phyloP scores from a whole-genome alignment of 2,113 vertebrate species.

The Nesogale talazaci region DNA sequence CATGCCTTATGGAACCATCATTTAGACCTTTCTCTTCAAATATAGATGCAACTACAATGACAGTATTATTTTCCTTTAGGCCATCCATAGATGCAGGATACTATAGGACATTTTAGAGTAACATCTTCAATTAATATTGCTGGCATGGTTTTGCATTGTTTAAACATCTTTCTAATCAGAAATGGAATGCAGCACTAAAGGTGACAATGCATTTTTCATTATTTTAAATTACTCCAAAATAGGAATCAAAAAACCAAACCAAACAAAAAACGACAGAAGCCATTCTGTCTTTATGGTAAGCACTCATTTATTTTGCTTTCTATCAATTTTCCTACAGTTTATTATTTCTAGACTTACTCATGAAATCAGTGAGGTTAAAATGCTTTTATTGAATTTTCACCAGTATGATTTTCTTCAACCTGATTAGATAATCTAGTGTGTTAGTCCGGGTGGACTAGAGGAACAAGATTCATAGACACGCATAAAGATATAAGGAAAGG shows the following conservation, averaged over 20 bases:
- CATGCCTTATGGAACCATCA: neutral
- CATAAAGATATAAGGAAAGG: too few relatives aligned
- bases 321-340: neutral
- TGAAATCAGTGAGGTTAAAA: neutral
- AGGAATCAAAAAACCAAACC: too few relatives aligned
- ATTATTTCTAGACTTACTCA: neutral
- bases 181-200: too few relatives aligned
- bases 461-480: too few relatives aligned
- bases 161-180: neutral
- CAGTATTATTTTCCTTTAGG: constrained; percentile 31
- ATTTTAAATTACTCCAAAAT: too few relatives aligned
- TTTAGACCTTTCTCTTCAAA: constrained; percentile 62
- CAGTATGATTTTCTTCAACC: constrained; percentile 30
- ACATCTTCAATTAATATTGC: constrained; percentile 14
- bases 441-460: too few relatives aligned
- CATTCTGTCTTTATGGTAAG: too few relatives aligned
- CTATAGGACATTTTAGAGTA: constrained; percentile 15
- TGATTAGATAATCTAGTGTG: neutral
- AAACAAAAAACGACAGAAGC: too few relatives aligned
- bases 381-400: neutral
- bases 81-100: neutral
- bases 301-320: neutral
- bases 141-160: neutral
- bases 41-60: constrained; percentile 12
- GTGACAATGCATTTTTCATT: too few relatives aligned